Conservation (phyloP, 2,888 invertebrate species). For the Poecilus cupreus region DNA sequence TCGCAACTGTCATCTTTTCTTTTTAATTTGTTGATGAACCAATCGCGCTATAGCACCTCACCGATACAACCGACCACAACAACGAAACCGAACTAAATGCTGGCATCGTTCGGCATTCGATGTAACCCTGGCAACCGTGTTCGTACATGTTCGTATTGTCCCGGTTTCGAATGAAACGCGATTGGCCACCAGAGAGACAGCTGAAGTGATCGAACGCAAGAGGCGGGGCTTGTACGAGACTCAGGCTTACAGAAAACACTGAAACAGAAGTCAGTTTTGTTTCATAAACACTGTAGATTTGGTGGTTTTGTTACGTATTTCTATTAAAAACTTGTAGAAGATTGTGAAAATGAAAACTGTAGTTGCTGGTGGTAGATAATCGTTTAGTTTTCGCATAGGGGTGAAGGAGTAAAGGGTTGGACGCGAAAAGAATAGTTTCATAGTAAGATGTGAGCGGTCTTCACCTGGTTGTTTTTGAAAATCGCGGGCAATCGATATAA, state of each 20-base stretch:
- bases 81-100: constrained; percentile 72
- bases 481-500: constrained; percentile 43
- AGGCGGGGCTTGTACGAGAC: constrained; percentile 63
- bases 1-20: constrained; percentile 26
- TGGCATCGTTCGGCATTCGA: constrained; percentile 69
- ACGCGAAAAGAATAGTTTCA: background rate
- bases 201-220: constrained; percentile 59
- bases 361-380: no score
- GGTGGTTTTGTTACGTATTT: background rate
- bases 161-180: constrained; percentile 63
- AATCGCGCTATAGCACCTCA: constrained; percentile 60
- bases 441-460: background rate
- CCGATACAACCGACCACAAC: constrained; percentile 70
- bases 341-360: background rate
- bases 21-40: constrained; percentile 32
- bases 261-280: constrained; percentile 50
- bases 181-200: constrained; percentile 65
- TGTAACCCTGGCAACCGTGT: constrained; percentile 72
- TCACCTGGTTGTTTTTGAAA: background rate
- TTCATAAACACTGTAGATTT: constrained; percentile 14
- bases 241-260: constrained; percentile 16
- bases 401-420: no score
- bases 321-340: background rate
- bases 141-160: constrained; percentile 67
- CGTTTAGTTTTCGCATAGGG: no score